Percentiles rank a stretch among this genome's conserved stretches.
Evolutionary conservation across 2,113 vertebrate genomes (phyloP).

Genomic region (Sapajus apella): DNA sequence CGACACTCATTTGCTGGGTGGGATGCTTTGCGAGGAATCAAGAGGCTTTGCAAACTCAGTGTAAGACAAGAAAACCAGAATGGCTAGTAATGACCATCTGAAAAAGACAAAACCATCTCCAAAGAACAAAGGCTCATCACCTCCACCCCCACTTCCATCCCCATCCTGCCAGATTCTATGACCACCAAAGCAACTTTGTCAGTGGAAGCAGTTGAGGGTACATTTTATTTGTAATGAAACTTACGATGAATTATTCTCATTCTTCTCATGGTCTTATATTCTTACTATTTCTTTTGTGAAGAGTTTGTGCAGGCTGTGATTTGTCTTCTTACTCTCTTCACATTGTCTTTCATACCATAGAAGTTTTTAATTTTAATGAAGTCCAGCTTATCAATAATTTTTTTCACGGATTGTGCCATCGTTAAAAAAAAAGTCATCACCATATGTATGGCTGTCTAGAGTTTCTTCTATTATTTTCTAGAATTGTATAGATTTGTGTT

Average conservation of each 20-base stretch:
- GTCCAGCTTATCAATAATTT: not conserved
- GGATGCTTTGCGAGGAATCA: not conserved
- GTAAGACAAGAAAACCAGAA: not conserved
- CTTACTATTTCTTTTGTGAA: not conserved
- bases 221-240: not conserved
- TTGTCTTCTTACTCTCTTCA: not conserved
- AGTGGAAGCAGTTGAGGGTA: too few species aligned
- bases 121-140: not conserved
- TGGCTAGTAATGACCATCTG: not conserved
- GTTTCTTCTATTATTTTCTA: not conserved
- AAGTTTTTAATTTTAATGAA: not conserved
- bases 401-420: not conserved
- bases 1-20: not conserved
- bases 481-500: not conserved
- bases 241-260: not conserved
- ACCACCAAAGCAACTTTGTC: not conserved
- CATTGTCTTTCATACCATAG: not conserved
- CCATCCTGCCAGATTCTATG: not conserved
- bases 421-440: not conserved
- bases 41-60: not conserved
- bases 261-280: not conserved
- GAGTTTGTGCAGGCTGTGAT: not conserved
- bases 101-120: not conserved
- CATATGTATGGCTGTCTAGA: not conserved
- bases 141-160: rapidly evolving